Conservation (phyloP, 2,888 invertebrate species). For the Chrysolina haemoptera region DNA sequence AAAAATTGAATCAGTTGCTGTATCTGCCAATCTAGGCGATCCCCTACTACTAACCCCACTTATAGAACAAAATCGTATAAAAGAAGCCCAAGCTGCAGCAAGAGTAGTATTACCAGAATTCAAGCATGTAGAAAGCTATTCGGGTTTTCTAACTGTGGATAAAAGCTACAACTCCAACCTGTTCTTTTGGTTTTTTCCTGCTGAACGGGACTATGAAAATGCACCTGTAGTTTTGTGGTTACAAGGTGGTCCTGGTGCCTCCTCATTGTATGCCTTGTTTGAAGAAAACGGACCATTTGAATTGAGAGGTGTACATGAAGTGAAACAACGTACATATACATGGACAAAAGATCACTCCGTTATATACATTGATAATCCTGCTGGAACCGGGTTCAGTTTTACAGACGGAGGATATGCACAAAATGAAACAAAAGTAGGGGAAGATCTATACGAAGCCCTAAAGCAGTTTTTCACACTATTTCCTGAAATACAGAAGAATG, state of each 20-base stretch:
- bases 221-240: constrained; percentile 86
- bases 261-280: constrained; percentile 83
- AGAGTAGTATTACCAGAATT: constrained; percentile 69
- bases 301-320: constrained; percentile 50
- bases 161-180: constrained; percentile 81
- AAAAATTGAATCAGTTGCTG: constrained; percentile 17
- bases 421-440: constrained; percentile 84
- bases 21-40: constrained; percentile 60
- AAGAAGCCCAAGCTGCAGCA: constrained; percentile 74
- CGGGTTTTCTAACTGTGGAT: constrained; percentile 87
- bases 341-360: constrained; percentile 65
- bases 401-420: constrained; percentile 82
- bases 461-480: constrained; percentile 87
- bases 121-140: constrained; percentile 76
- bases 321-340: constrained; percentile 74
- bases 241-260: constrained; percentile 86
- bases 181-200: constrained; percentile 93
- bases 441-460: constrained; percentile 82
- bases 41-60: constrained; percentile 82
- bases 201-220: constrained; percentile 69
- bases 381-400: constrained; percentile 92
- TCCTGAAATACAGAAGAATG: constrained; percentile 78
- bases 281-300: constrained; percentile 85
- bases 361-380: constrained; percentile 92
- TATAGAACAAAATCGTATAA: constrained; percentile 77